Evolutionary conservation across 2,113 vertebrate species (phyloP).

Genomic region (Ploceus nigricollis): DNA sequence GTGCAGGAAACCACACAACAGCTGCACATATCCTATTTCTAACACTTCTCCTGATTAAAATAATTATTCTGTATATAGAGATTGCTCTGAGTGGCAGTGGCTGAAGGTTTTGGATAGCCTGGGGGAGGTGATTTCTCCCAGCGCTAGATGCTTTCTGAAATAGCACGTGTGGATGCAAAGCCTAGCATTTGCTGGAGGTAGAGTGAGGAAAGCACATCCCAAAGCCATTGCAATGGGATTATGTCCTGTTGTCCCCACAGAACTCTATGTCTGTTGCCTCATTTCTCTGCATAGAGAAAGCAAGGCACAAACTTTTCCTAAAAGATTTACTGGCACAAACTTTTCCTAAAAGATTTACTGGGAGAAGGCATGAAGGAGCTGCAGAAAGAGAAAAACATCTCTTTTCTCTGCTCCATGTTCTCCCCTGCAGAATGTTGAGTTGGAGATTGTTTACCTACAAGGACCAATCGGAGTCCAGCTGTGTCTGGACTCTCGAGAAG

Average conservation of each 20-base stretch:
- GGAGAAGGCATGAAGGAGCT: too few species aligned
- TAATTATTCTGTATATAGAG: slow-evolving; percentile 15
- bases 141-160: not conserved
- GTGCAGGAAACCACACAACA: slow-evolving; percentile 28
- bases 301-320: too few species aligned
- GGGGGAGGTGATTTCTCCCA: not conserved
- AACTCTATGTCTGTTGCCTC: too few species aligned
- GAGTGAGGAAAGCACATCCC: not conserved
- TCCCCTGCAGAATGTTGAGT: too few species aligned
- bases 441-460: too few species aligned
- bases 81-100: not conserved
- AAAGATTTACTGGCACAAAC: too few species aligned
- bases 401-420: too few species aligned
- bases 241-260: not conserved
- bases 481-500: too few species aligned
- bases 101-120: slow-evolving; percentile 15
- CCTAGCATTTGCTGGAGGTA: not conserved
- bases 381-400: too few species aligned
- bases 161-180: not conserved
- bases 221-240: not conserved
- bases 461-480: too few species aligned
- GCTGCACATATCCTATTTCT: slow-evolving; percentile 47
- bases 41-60: slow-evolving; percentile 36
- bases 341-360: too few species aligned
- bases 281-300: too few species aligned